phyloP scores from a whole-genome alignment of 2,888 invertebrate species.

The Heliothis peltigera region DNA sequence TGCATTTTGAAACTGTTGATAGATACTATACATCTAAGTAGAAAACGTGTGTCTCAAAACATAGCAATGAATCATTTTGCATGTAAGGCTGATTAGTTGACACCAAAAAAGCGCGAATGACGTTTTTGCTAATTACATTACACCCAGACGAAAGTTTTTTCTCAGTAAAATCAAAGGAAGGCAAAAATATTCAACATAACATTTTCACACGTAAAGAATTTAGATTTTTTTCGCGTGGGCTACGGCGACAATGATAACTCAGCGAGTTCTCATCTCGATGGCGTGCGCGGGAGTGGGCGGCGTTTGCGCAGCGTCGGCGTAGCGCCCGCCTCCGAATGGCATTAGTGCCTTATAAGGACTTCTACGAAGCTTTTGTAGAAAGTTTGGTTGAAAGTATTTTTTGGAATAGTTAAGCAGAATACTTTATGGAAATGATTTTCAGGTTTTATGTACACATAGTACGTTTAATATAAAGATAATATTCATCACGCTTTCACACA shows the following conservation, averaged over 20 bases:
- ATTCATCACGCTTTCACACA: too few species aligned
- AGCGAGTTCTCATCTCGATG: conserved; percentile 71
- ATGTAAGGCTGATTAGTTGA: conserved; percentile 8
- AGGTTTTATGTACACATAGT: too few species aligned
- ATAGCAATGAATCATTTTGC: conserved; percentile 31
- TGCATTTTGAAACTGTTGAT: too few species aligned
- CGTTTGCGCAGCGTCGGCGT: conserved; percentile 61
- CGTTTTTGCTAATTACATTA: conserved; percentile 50
- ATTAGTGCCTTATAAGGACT: conserved; percentile 63
- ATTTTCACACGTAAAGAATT: conserved; percentile 45
- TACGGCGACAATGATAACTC: conserved; percentile 84
- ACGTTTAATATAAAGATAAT: too few species aligned
- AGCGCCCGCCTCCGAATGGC: conserved; percentile 56
- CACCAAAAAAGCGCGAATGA: conserved; percentile 30
- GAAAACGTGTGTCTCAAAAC: conserved; percentile 7
- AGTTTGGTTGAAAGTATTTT: not conserved
- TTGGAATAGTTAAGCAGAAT: not conserved
- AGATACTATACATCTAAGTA: not conserved
- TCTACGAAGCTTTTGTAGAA: not conserved
- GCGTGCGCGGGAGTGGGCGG: conserved; percentile 64
- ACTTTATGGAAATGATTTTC: too few species aligned
- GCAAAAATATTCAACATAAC: conserved; percentile 39
- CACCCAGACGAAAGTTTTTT: conserved; percentile 44
- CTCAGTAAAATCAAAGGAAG: conserved; percentile 32
- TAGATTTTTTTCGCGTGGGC: conserved; percentile 69